Base-by-base conservation (phyloP, 2,888 invertebrate species). In the Acronicta psi region DNA sequence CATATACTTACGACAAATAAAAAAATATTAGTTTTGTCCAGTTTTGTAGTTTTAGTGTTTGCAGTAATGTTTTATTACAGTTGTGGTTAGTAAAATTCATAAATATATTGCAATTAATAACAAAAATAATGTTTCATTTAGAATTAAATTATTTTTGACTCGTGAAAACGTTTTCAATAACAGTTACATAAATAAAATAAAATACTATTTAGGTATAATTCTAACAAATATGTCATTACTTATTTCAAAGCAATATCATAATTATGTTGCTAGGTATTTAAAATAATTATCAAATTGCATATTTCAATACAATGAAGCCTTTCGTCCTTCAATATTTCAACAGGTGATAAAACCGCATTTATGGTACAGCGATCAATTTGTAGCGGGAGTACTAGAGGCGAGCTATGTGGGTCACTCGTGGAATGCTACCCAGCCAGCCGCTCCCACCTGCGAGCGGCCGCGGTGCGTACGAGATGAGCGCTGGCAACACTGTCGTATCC, bases 371-470 rank as follows among this genome's bases (percentile, higher is more conserved):
- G 67, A 49, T 76, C 83, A 83, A 68, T 75, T 34, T 62, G 10
- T 44, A 41, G n/a, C 65, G 72, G 59, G 61, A 61, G 71, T 65
- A 81, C 79, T 77, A 65, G 59, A 49, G 55, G 50, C 69, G 77
- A 81, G 80, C 83, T 87, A 93, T 92, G 92, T 93, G 90, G 93
- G 93, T 93, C 93, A 93, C 77, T 70, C 74, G 81, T 85, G 89
- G 93, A 93, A 93, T 93, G 93, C 88, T 83, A 89, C 86, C 82
- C 75, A 77, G 87, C 90, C 81, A 84, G 93, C 92, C 91, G 89
- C 91, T 87, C 92, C 91, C 90, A 90, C 90, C 88, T 88, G 86
- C 83, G 79, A 72, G 73, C 80, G 61, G 36, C 53, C 37, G 58
- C 56, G 60, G 71, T 76, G 75, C 75, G 75, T 75, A 69, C 75